Base-by-base conservation (phyloP, 2,888 invertebrate species). In the Pammene fasciana region DNA sequence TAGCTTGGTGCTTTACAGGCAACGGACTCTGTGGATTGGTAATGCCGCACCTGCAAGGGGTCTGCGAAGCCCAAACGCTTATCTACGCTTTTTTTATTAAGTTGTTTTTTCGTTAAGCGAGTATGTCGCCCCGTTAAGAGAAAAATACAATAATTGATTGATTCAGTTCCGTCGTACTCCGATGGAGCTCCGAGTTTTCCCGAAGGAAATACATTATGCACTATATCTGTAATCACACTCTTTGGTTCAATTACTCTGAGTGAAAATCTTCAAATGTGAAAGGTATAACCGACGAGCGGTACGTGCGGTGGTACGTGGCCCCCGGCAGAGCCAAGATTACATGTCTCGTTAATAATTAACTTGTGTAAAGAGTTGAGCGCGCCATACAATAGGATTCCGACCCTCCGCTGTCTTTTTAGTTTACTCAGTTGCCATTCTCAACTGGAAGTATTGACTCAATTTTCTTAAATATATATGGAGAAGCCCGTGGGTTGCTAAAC, bases 271-370 rank as follows among this genome's bases (percentile, higher is more conserved):
- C 18, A 41, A 52, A 52, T 52, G 18, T 61, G 52, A 52, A 41
- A 41, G 10, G 10, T 50, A 34, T 54, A 60, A 9, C 38, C 43
- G 43, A 14, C 45, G 34, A 13, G 34, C 45, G 7, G 57, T 18
- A 3, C 26, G 26, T 26, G 26, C 26, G 26, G 26, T 26, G 26
- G 26, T 26, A 26, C 54, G 13, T 26, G n/a, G 36, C 54, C 46
- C 13, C 16, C 38, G 56, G 50, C 48, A 52, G 34, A 72, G 75
- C 76, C 85, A 82, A 86, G 86, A 87, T 89, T 87, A 88, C 81
- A 82, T 82, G 79, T 78, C 82, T 80, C 75, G 82, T 87, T 86
- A 87, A 92, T 89, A 85, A 90, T 91, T 90, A 86, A 90, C 84
- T 82, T 86, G 86, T 86, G 84, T 83, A 91, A 91, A 89, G 91